Percentiles rank a stretch among this genome's conserved stretches.
phyloP scores from a whole-genome alignment of 2,888 invertebrate genomes.

The Drosophila yooni region DNA sequence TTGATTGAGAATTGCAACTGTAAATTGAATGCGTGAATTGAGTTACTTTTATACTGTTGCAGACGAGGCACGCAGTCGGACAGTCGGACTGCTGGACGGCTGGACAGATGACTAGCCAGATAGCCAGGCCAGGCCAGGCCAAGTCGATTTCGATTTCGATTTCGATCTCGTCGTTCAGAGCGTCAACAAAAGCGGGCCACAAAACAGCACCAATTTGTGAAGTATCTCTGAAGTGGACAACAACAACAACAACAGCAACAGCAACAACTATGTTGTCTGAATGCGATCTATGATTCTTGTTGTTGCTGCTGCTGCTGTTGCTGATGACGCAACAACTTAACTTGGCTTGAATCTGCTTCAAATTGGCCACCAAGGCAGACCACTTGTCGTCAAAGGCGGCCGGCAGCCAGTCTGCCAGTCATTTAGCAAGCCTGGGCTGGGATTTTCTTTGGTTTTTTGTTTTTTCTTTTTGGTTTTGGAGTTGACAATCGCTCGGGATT shows the following conservation, averaged over 20 bases:
- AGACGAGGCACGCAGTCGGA: conserved; percentile 32
- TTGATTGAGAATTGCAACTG: conserved; percentile 75
- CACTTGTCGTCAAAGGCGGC: conserved; percentile 69
- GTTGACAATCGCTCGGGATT: conserved; percentile 39
- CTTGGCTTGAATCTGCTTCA: conserved; percentile 25
- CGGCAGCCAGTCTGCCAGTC: conserved; percentile 3
- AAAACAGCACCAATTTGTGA: conserved; percentile 75
- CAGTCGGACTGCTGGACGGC: conserved; percentile 20
- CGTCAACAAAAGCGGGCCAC: conserved; percentile 73
- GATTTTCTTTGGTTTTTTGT: neutral
- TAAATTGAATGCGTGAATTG: conserved; percentile 64
- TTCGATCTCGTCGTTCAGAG: conserved; percentile 56
- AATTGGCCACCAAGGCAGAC: conserved; percentile 69
- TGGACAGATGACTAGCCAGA: conserved; percentile 35
- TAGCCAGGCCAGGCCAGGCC: conserved; percentile 34
- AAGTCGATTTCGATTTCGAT: conserved; percentile 35
- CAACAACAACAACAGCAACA: conserved; percentile 29
- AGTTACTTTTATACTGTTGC: conserved; percentile 75
- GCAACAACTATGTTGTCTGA: conserved; percentile 16
- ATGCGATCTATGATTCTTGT: conserved; percentile 52
- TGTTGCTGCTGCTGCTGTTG: conserved; percentile 36
- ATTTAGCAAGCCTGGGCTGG: conserved; percentile 11
- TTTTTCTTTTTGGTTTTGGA: neutral
- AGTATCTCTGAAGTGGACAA: conserved; percentile 72
- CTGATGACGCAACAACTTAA: conserved; percentile 50